Base-by-base conservation (phyloP, 2,797 vertebrate genomes). In the Tolypeutes matacus region DNA sequence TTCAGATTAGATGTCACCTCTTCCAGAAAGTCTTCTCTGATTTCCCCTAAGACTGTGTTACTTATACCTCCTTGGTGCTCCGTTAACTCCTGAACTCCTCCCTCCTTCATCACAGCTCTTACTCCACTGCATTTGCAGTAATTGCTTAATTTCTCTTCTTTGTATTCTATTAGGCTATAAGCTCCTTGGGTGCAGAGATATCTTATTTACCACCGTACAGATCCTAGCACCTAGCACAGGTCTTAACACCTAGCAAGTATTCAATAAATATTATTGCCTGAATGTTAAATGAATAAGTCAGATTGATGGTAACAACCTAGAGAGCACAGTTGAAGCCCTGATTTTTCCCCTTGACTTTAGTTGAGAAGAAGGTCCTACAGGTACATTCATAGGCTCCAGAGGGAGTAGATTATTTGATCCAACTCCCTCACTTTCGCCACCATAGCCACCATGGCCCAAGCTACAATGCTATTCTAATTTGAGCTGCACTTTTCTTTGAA, bases 281-380 rank as follows among this genome's bases (percentile, higher is more conserved):
- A 18, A 53, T 85, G 11, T 20, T 69, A 72, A 60, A 3, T 69
- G 39, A 89, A 73, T 72, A 70, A 96, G 34, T 86, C 72, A 88
- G 60, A 39, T 31, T 31, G 56, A 42, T 58, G 76, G n/a, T 84
- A 60, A 83, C 34, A 88, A 31, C n/a, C 31, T 76, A 46, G 65
- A 51, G 25, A 60, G 51, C 20, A 27, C 90, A 75, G 42, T 5
- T 14, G 53, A 46, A 78, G 39, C 21, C 23, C 82, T 82, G 49
- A 53, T 49, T 36, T 70, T 34, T n/a, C 3, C 51, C 31, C 9
- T 27, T 67, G 70, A 1, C 49, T 95, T 84, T 31, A 34, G 20
- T 70, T 29, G 17, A 2, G 23, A 82, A 72, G 85, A 62, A 62
- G 86, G 20, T 86, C 36, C 53, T 77, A n/a, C 2, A 81, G 53